Evolutionary conservation across 92 coral and sea anemone species (phyloP), one percentile per base, ranked within the genome.

Genomic region (Parazoanthus atlanticus): DNA sequence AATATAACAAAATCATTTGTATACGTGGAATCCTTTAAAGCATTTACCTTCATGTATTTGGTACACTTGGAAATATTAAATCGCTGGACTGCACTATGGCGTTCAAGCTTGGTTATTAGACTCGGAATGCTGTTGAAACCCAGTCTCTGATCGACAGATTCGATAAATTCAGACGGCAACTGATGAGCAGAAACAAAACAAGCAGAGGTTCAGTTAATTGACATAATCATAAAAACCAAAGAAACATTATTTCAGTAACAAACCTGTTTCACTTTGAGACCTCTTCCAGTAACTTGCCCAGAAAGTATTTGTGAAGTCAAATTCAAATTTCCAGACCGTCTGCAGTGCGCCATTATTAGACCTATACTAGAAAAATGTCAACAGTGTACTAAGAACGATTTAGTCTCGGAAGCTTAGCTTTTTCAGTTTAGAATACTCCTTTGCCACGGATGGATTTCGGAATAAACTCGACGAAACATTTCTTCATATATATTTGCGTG

Each of bases 131-230:
- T 96, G 79, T 93, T 91, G 81, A 93, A 88, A 8, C 89, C 91
- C 80, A 97, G 88, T 31, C 98, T 95, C 19, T 91, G 93, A 93
- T 97, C 99, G 29, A 95, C 94, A 6, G 76, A 80, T 85, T 91
- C 91, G 34, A 97, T 85, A 88, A 97, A 97, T 36, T 83, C 93
- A 72, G 86, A 81, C 9, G 98, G 94, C 70, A 95, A 84, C 99
- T 97, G 76, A 19, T 69, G 85, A 21, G 65, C 46, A 74, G 87
- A 81, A 72, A 56, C 10, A 36, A n/a, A 19, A 33, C 47, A 31
- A 30, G 31, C 66, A 66, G 23, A 90, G 30, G 13, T 4, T 79
- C n/a, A 58, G 72, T 21, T 54, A 32, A 19, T 11, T 33, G 13
- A 31, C 3, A 61, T 11, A 28, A 31, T 34, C 7, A 28, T 58